Evolutionary conservation across 1,140 invertebrate genomes (phyloP).

Genomic region (Saxidomus purpurata): DNA sequence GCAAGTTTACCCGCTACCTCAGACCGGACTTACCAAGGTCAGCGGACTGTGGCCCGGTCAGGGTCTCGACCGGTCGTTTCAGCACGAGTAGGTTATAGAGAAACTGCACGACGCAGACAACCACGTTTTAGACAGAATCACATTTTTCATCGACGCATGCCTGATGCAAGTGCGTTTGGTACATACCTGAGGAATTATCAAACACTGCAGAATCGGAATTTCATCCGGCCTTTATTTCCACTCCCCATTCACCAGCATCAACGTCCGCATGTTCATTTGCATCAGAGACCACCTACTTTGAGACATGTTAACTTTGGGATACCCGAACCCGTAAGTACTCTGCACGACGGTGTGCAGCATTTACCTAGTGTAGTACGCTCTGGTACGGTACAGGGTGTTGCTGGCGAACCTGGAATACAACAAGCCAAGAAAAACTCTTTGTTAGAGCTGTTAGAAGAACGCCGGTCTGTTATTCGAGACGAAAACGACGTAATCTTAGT

Average conservation of each 20-base stretch:
- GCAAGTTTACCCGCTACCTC: not conserved
- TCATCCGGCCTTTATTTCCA: not conserved
- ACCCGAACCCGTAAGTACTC: not conserved
- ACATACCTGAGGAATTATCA: not conserved
- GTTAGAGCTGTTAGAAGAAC: not conserved
- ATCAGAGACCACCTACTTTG: not conserved
- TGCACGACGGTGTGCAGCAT: not conserved
- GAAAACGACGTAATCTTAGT: not conserved
- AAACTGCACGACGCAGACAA: not conserved
- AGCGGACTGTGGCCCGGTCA: not conserved
- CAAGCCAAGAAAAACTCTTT: constrained; percentile 2
- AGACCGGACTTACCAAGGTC: not conserved
- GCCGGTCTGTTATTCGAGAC: not conserved
- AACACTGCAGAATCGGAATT: not conserved
- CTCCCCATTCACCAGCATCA: not conserved
- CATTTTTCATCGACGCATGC: not conserved
- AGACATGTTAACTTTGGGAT: not conserved
- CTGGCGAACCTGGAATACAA: not conserved
- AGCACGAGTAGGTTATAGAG: not conserved
- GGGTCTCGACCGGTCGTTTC: not conserved
- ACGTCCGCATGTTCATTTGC: not conserved
- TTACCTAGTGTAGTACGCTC: not conserved
- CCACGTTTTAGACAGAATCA: not conserved
- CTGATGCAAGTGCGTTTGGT: not conserved
- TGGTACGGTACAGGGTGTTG: not conserved